These are phyloP conservation scores for Drosophila conformis DNA, from an alignment of 2,888 invertebrate genomes.

Conservation along the genomic window DNA sequence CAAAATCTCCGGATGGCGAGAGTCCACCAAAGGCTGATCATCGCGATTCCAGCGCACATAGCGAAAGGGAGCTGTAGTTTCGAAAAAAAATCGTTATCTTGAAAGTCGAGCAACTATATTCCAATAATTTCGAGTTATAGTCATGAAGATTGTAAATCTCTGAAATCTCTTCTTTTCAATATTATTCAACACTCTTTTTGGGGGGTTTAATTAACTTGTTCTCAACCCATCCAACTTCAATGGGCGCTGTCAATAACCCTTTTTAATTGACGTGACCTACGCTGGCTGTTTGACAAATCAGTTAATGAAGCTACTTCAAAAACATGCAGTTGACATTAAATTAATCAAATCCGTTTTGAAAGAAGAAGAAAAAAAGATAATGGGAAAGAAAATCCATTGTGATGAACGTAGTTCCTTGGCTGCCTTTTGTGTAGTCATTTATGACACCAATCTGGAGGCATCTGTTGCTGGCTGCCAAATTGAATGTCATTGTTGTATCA, in stretches of 20 bases:
- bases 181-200: background rate
- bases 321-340: conserved; percentile 34
- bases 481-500: conserved; percentile 62
- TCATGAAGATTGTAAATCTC: background rate
- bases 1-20: conserved; percentile 85
- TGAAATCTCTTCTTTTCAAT: background rate
- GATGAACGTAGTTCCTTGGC: conserved; percentile 40
- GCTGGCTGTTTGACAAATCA: background rate
- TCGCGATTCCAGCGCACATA: conserved; percentile 91
- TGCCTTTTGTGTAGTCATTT: conserved; percentile 61
- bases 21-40: conserved; percentile 88
- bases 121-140: background rate
- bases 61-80: conserved; percentile 86
- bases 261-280: conserved; percentile 31
- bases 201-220: background rate
- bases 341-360: conserved; percentile 61
- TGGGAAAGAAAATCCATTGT: conserved; percentile 55
- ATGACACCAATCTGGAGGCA: conserved; percentile 40
- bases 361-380: conserved; percentile 2
- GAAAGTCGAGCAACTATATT: no score
- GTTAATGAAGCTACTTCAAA: background rate
- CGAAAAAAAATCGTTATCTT: no score
- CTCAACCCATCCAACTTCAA: conserved; percentile 7
- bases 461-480: conserved; percentile 34
- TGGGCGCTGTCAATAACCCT: conserved; percentile 51